Evolutionary conservation across 2,888 invertebrate species (phyloP), one percentile per base, ranked within the genome.

Genomic region (Lithosia quadra): DNA sequence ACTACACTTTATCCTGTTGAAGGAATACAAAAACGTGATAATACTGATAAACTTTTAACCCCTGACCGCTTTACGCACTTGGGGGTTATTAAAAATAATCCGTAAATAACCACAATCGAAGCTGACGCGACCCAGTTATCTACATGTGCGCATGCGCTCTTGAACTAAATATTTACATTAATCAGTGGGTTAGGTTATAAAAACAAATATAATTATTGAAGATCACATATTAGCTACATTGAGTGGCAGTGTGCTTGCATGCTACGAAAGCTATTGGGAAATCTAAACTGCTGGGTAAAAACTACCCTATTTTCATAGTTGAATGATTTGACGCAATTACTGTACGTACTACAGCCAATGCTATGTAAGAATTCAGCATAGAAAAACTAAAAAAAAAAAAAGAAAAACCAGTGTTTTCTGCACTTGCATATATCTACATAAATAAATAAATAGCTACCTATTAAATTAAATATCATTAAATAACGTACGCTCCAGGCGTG

Each of bases 1-100:
- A n/a, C n/a, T n/a, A n/a, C n/a, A n/a, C n/a, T n/a, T n/a, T n/a
- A 28, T 39, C 10, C 28, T 49, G 21, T 24, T 62, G 39, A 49
- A 33, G 11, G n/a, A 62, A n/a, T 49, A 49, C 9, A 36, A 62
- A 62, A 62, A 49, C 28, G n/a, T 18, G 28, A 43, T n/a, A 49
- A 28, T 2, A 33, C 9, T 33, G 63, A 63, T 63, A 53, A 53
- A 33, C 2, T 3, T 33, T 53, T 34, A 53, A 53, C 63, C 63
- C 53, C 21, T 34, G 8, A 24, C n/a, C 43, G n/a, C 18, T 18
- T 22, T 24, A 43, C 24, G 18, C 61, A 18, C 24, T 49, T 49
- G 9, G n/a, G 49, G n/a, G 49, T 49, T 49, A 49, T 49, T 49
- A 49, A 49, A 49, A 49, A n/a, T 49, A 49, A 24, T 22, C 36